A percentile compares a stretch with the other conserved stretches of the same genome.
These are phyloP conservation scores for Eospalax fontanierii DNA, from an alignment of 2,797 vertebrate species.

Conservation along the genomic window DNA sequence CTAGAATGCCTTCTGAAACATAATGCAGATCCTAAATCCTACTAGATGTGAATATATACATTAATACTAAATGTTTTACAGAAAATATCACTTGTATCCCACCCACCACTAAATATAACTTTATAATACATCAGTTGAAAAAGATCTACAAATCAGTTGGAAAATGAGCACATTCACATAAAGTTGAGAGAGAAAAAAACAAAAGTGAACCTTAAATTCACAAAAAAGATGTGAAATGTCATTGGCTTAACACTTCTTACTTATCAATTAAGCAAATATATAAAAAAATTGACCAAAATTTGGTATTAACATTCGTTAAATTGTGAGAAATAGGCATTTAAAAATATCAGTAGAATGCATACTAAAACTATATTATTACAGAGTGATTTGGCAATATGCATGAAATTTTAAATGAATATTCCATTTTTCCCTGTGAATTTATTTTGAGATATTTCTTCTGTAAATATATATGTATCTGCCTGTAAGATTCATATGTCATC, in stretches of 20 bases:
- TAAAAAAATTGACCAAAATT: no score
- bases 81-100: not conserved
- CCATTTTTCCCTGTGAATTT: not conserved
- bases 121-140: not conserved
- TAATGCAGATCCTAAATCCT: not conserved
- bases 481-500: not conserved
- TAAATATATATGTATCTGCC: not conserved
- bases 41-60: not conserved
- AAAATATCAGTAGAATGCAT: not conserved
- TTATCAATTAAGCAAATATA: slow-evolving; percentile 6
- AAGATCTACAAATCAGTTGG: not conserved
- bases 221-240: slow-evolving; percentile 4
- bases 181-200: slow-evolving; percentile 29
- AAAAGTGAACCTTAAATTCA: slow-evolving; percentile 15
- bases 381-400: not conserved
- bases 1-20: not conserved
- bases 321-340: not conserved
- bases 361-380: not conserved
- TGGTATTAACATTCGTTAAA: not conserved
- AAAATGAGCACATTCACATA: not conserved
- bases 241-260: not conserved
- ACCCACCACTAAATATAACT: not conserved
- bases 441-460: slow-evolving; percentile 22
- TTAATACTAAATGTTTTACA: slow-evolving; percentile 27
- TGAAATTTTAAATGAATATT: not conserved